Evolutionary conservation across 2,113 vertebrate species (phyloP).

Genomic region (Hassar affinis): DNA sequence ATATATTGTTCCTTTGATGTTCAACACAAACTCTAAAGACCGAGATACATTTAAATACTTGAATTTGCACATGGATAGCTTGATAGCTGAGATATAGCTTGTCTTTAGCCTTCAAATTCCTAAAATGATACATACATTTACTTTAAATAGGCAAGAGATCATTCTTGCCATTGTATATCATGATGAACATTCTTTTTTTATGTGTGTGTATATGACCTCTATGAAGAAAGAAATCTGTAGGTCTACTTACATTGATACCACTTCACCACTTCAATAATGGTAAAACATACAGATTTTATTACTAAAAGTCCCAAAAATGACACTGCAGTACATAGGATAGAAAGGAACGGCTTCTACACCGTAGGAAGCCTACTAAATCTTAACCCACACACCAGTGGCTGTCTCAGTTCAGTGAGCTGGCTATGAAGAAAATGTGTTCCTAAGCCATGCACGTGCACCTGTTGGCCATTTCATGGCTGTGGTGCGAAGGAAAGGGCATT

Average conservation of each 20-base stretch:
- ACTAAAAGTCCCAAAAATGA: neutral
- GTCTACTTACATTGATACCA: neutral
- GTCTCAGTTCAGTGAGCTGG: slow-evolving; percentile 26
- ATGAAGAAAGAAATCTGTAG: neutral
- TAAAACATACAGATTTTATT: neutral
- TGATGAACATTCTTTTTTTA: neutral
- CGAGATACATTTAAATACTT: slow-evolving; percentile 68
- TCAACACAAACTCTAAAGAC: slow-evolving; percentile 73
- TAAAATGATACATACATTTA: slow-evolving; percentile 3
- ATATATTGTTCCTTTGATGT: slow-evolving; percentile 76
- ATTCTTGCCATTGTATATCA: neutral
- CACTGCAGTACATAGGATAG: neutral
- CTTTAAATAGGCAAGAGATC: neutral
- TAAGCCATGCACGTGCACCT: slow-evolving; percentile 63
- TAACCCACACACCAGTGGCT: slow-evolving; percentile 13
- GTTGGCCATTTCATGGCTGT: slow-evolving; percentile 63
- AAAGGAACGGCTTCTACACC: slow-evolving; percentile 5
- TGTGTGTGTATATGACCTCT: neutral
- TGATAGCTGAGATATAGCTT: neutral
- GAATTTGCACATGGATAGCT: slow-evolving; percentile 58
- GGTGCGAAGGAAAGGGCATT: slow-evolving; percentile 63
- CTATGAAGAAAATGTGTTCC: slow-evolving; percentile 35
- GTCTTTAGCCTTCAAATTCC: neutral
- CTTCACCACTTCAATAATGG: neutral
- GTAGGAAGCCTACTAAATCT: slow-evolving; percentile 12